Percentiles rank a stretch among this genome's conserved stretches.
Conservation (phyloP, 1,140 invertebrate genomes). For the Papilio dardanus region DNA sequence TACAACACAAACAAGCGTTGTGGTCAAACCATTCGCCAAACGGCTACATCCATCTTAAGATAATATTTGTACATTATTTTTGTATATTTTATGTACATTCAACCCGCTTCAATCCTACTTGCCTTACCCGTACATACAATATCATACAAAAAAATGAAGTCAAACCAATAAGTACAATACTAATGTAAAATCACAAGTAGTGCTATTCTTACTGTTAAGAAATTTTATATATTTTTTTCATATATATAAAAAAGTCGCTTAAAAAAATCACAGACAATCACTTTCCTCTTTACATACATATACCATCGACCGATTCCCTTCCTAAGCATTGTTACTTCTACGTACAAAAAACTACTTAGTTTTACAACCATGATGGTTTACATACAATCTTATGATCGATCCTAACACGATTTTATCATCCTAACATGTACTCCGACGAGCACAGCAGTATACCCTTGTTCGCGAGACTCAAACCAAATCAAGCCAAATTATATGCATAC, state of each 20-base stretch:
- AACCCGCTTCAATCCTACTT: constrained; percentile 67
- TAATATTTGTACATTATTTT: constrained; percentile 64
- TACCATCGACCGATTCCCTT: constrained; percentile 77
- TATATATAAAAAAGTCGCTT: constrained; percentile 83
- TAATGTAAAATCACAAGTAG: constrained; percentile 83
- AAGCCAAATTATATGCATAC: constrained; percentile 31
- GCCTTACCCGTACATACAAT: constrained; percentile 65
- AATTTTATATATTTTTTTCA: constrained; percentile 75
- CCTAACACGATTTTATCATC: constrained; percentile 45
- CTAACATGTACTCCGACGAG: constrained; percentile 50
- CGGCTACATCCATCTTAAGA: constrained; percentile 48
- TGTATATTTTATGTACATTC: constrained; percentile 72
- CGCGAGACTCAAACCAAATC: constrained; percentile 42
- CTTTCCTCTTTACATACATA: constrained; percentile 82
- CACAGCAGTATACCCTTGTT: constrained; percentile 55
- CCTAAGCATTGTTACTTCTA: constrained; percentile 80
- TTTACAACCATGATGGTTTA: constrained; percentile 83
- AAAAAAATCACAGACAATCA: constrained; percentile 84
- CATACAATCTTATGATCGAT: constrained; percentile 62
- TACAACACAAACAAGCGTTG: constrained; percentile 62
- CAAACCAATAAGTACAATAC: constrained; percentile 79
- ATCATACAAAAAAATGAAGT: constrained; percentile 72
- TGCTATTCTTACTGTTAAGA: constrained; percentile 83
- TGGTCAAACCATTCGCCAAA: constrained; percentile 75
- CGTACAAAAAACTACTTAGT: constrained; percentile 83